phyloP scores from a whole-genome alignment of 2,888 invertebrate genomes.

The Cheilosia grossa region DNA sequence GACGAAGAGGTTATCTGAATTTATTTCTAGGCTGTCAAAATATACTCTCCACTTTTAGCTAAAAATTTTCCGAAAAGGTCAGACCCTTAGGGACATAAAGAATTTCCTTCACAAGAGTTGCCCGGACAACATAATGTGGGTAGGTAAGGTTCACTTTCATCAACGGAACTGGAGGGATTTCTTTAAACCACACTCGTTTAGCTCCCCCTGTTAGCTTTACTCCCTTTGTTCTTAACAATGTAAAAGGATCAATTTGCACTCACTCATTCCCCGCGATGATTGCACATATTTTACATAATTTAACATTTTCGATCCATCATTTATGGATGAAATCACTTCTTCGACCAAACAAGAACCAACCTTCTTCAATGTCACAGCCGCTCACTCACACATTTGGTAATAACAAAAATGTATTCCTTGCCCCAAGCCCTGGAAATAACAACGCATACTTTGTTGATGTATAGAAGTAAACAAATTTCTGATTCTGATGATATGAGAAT shows the following conservation, averaged over 20 bases:
- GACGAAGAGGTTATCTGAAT: no score
- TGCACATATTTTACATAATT: constrained; percentile 50
- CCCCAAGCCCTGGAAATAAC: constrained; percentile 28
- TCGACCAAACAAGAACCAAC: constrained; percentile 9
- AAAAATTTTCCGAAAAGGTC: no score
- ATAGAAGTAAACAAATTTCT: background rate
- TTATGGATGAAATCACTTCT: constrained; percentile 46
- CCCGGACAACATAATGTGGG: no score
- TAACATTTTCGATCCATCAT: constrained; percentile 36
- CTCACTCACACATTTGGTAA: background rate
- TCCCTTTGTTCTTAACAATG: background rate
- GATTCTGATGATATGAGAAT: background rate
- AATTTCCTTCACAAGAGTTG: no score
- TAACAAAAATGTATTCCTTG: constrained; percentile 25
- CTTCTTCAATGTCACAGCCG: constrained; percentile 10
- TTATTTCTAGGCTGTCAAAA: no score
- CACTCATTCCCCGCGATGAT: background rate
- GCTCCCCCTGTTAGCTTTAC: no score
- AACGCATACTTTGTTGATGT: constrained; percentile 4
- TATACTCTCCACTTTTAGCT: no score
- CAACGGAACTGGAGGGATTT: no score
- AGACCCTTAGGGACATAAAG: no score
- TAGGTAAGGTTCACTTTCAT: no score
- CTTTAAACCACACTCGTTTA: no score
- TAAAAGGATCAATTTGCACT: constrained; percentile 9